These are phyloP conservation scores for Vultur gryphus DNA, from an alignment of 2,797 vertebrate species.

Conservation along the genomic window DNA sequence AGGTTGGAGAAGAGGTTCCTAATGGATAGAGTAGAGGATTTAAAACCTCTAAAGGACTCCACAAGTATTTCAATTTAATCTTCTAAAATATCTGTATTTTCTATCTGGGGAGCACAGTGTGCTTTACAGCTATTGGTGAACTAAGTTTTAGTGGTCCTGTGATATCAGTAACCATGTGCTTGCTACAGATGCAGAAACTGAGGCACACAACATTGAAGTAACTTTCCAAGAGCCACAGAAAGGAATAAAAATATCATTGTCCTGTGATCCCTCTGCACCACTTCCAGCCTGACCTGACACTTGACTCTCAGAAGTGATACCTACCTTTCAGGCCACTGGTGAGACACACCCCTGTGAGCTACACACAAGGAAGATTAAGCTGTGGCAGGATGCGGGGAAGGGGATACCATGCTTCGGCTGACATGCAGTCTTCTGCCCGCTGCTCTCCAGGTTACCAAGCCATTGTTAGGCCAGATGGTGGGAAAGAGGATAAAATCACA, in stretches of 20 bases:
- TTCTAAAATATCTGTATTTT: not conserved
- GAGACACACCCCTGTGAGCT: not conserved
- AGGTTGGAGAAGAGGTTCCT: not conserved
- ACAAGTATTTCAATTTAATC: not conserved
- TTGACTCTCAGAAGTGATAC: not conserved
- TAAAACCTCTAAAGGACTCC: not conserved
- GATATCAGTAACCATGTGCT: not conserved
- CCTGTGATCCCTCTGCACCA: not conserved
- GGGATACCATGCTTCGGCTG: fast-evolving
- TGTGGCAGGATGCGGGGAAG: not conserved
- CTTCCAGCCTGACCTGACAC: not conserved
- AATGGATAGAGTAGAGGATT: not conserved
- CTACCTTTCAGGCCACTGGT: not conserved
- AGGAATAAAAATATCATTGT: not conserved
- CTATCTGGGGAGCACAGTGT: not conserved
- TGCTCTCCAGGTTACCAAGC: not conserved
- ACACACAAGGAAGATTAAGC: not conserved
- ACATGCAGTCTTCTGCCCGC: not conserved
- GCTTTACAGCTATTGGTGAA: not conserved
- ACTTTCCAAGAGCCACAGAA: not conserved
- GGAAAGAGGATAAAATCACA: not conserved
- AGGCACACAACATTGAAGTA: not conserved
- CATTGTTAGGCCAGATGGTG: not conserved
- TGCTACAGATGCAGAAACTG: not conserved
- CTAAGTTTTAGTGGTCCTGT: not conserved